Evolutionary conservation across 2,113 vertebrate genomes (phyloP).

Genomic region (Oreocharis arfaki): DNA sequence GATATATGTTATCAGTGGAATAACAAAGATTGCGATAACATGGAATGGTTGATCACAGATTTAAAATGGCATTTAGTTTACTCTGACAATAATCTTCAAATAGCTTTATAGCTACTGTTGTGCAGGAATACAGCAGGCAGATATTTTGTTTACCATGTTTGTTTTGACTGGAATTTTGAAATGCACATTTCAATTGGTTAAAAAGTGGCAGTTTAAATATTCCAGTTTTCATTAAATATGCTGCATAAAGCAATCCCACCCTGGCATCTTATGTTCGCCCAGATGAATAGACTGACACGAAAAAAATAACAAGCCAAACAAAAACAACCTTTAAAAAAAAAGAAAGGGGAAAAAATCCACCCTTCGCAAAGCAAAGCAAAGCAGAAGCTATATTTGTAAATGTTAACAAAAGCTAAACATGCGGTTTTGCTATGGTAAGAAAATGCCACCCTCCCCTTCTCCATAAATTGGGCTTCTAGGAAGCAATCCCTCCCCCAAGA

Average conservation of each 20-base stretch:
- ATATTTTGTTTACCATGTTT: slow-evolving; percentile 49
- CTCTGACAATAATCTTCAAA: slow-evolving; percentile 63
- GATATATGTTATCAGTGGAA: slow-evolving; percentile 49
- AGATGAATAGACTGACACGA: background rate
- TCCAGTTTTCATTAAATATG: slow-evolving; percentile 31
- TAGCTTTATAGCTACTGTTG: slow-evolving; percentile 42
- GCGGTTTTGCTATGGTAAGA: slow-evolving; percentile 76
- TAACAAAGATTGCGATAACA: slow-evolving; percentile 65
- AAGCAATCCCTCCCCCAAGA: slow-evolving; percentile 86
- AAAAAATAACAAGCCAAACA: background rate
- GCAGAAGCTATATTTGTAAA: slow-evolving; percentile 73
- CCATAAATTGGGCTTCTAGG: slow-evolving; percentile 88
- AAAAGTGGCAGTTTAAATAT: slow-evolving; percentile 30
- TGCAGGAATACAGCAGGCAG: background rate
- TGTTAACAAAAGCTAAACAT: slow-evolving; percentile 81
- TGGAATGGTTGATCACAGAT: slow-evolving; percentile 68
- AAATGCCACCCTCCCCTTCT: slow-evolving; percentile 81
- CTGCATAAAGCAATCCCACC: background rate
- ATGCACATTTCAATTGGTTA: slow-evolving; percentile 41
- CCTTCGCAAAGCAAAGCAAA: background rate
- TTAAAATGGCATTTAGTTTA: slow-evolving; percentile 73
- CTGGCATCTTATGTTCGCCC: background rate
- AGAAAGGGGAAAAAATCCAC: background rate
- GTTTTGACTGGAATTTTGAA: slow-evolving; percentile 38
- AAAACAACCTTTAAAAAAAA: background rate